These are phyloP conservation scores for Pseudorasbora parva DNA, from an alignment of 2,113 vertebrate genomes.

Conservation along the genomic window DNA sequence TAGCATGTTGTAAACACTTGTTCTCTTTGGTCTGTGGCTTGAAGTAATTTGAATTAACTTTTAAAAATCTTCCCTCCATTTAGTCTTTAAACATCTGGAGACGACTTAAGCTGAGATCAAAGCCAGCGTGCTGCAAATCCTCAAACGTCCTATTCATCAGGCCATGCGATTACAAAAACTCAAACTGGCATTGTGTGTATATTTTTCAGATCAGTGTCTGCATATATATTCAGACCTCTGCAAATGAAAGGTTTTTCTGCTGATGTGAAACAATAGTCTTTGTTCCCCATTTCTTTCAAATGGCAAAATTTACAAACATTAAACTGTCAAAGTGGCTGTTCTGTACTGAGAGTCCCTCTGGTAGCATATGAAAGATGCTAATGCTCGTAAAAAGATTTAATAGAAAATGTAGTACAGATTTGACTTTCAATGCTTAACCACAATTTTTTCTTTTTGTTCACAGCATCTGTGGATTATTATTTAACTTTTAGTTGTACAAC, in stretches of 20 bases:
- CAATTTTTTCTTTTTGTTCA: background rate
- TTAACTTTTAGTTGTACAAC: background rate
- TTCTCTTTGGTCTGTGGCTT: background rate
- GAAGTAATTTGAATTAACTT: background rate
- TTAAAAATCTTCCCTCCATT: background rate
- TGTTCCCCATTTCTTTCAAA: background rate
- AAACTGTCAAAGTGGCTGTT: background rate
- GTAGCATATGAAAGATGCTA: background rate
- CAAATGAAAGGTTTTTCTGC: background rate
- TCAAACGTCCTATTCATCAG: background rate
- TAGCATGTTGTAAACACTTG: background rate
- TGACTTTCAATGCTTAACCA: background rate
- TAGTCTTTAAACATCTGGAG: slow-evolving; percentile 19
- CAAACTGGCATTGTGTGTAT: background rate
- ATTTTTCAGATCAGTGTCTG: background rate
- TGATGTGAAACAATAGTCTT: background rate
- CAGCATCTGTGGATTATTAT: background rate
- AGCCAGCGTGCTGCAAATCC: background rate
- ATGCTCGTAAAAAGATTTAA: background rate
- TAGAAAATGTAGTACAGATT: background rate
- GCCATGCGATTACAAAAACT: background rate
- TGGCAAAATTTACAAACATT: background rate
- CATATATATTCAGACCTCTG: background rate
- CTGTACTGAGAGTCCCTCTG: background rate
- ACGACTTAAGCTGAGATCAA: slow-evolving; percentile 16